A percentile compares a stretch with the other conserved stretches of the same genome.
Conservation (phyloP, 37 sponge, comb jelly and placozoan species). For the Axinella damicornis region DNA sequence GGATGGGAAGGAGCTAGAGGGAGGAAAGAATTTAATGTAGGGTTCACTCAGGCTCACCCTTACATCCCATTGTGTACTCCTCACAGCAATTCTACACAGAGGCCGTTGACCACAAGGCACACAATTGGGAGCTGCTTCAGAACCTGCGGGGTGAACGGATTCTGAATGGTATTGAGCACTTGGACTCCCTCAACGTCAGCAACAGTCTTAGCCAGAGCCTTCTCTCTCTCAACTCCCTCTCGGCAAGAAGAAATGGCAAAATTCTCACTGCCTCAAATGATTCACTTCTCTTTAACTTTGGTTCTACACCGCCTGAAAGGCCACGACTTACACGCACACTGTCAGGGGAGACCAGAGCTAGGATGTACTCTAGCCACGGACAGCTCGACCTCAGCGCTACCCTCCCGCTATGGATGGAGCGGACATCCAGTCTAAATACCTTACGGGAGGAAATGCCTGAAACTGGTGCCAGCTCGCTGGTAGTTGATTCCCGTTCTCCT, state of each 20-base stretch:
- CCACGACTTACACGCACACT: too few relatives aligned
- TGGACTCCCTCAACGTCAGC: conserved; percentile 1
- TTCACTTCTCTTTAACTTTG: background rate
- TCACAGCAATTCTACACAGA: conserved; percentile 39
- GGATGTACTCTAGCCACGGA: background rate
- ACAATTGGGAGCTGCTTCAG: conserved; percentile 27
- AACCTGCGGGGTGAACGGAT: conserved; percentile 31
- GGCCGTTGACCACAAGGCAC: conserved; percentile 39
- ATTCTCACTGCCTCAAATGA: background rate
- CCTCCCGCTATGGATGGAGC: conserved; percentile 9
- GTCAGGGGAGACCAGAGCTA: background rate
- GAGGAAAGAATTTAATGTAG: too few relatives aligned
- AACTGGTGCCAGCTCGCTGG: too few relatives aligned
- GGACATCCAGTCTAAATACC: conserved; percentile 15
- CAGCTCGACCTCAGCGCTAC: background rate
- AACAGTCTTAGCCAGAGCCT: conserved; percentile 26
- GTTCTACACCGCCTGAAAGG: background rate
- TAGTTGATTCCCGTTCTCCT: too few relatives aligned
- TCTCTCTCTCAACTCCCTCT: conserved; percentile 2
- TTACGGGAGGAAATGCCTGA: conserved; percentile 4
- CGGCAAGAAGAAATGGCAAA: background rate
- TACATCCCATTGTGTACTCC: too few relatives aligned
- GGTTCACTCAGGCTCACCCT: too few relatives aligned
- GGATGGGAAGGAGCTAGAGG: too few relatives aligned
- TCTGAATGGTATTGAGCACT: conserved; percentile 25